Evolutionary conservation across 2,113 vertebrate genomes (phyloP), one percentile per base, ranked within the genome.

Genomic region (Ariopsis seemanni): DNA sequence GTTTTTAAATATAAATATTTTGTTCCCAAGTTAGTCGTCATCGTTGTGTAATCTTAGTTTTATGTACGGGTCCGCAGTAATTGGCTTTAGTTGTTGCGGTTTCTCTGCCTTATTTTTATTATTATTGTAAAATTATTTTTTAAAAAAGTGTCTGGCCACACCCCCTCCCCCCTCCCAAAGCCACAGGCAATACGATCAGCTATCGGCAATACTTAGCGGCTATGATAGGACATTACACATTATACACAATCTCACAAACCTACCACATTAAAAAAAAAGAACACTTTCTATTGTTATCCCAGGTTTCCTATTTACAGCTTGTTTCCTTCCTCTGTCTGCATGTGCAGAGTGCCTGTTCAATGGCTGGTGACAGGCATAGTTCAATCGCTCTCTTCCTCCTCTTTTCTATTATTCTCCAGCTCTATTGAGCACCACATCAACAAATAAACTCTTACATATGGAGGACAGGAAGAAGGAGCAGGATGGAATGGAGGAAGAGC

Each of bases 301-400:
- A 55, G 50, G 72, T 82, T 87, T 88, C 82, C 85, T 65, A 57
- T 75, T 86, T 86, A 67, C 4, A 48, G 72, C 53, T 78, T 55
- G 65, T 82, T 88, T 88, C 87, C 89, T 89, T 89, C 87, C 89
- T 85, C 34, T 30, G 42, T 57, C 50, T 48, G 62, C 63, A 63
- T 90, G 18, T 87, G 69, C 85, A 11, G 63, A 82, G 58, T 12
- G 75, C 22, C 71, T 71, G 58, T 74, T 74, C 75, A 60, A 67
- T 85, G 63, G 60, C 60, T 87, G 77, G 65, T 87, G 77, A 86
- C 87, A 90, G 82, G 81, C 67, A 57, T 69, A 84, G 62, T 57
- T 63, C 48, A 82, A 3, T 22, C 14, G 20, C 14, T 77, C 85
- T 63, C 82, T 87, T 88, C 80, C 75, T 84, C 57, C 48, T 52